Evolutionary conservation across 2,797 vertebrate genomes (phyloP).

Genomic region (Choloepus didactylus): DNA sequence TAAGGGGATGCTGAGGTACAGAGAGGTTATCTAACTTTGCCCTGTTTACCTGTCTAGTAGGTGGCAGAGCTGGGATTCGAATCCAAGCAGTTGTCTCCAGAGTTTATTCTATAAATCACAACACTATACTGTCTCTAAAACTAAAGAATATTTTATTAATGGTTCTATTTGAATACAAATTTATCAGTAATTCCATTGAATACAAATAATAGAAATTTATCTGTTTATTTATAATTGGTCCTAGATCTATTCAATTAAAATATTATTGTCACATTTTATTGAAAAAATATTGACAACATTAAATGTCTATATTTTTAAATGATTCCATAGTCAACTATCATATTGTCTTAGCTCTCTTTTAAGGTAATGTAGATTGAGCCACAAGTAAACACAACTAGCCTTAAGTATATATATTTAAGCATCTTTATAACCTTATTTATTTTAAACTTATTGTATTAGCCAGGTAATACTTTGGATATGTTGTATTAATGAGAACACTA

Average conservation of each 20-base stretch:
- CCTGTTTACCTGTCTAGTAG: not conserved
- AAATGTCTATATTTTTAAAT: constrained; percentile 5
- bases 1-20: not conserved
- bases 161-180: not conserved
- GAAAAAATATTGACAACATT: constrained; percentile 40
- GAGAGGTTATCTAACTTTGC: not conserved
- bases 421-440: constrained; percentile 26
- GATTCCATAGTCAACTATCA: not conserved
- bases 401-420: constrained; percentile 38
- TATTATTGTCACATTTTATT: constrained; percentile 30
- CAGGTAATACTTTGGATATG: constrained; percentile 39
- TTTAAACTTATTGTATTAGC: constrained; percentile 18
- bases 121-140: constrained; percentile 39
- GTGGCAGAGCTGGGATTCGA: not conserved
- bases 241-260: constrained; percentile 28
- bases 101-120: constrained; percentile 33
- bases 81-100: not conserved
- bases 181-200: not conserved
- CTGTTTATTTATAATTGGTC: constrained; percentile 37
- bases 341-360: constrained; percentile 25
- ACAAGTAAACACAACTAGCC: constrained; percentile 8
- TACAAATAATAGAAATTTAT: constrained; percentile 40
- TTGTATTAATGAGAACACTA: constrained; percentile 17
- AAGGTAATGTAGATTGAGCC: constrained; percentile 13
- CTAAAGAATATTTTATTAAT: constrained; percentile 43